A percentile compares a stretch with the other conserved stretches of the same genome.
phyloP scores from a whole-genome alignment of 2,113 vertebrate genomes.

The Physeter macrocephalus region DNA sequence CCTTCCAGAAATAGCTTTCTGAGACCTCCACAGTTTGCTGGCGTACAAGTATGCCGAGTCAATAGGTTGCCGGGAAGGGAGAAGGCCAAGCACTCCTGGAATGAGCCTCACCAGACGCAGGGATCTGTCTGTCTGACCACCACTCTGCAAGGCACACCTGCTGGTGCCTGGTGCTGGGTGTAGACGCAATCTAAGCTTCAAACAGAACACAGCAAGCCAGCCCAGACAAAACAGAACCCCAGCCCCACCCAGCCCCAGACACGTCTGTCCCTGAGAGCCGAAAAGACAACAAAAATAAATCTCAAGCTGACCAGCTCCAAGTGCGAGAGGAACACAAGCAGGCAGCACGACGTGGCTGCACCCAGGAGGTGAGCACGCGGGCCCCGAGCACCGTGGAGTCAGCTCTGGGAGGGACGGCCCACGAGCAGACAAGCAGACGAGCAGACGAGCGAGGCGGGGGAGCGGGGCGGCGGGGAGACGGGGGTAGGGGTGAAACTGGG shows the following conservation, averaged over 20 bases:
- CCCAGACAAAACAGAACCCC: slow-evolving; percentile 25
- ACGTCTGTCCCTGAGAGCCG: not conserved
- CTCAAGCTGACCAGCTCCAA: not conserved
- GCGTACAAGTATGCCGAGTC: not conserved
- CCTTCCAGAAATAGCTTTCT: slow-evolving; percentile 28
- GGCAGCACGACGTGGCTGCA: not conserved
- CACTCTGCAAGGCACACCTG: not conserved
- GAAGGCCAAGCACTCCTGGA: not conserved
- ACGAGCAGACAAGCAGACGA: too few relatives aligned
- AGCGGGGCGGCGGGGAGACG: too few relatives aligned
- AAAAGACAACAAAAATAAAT: not conserved
- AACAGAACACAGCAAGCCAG: slow-evolving; percentile 28
- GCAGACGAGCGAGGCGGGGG: too few relatives aligned
- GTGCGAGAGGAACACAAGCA: not conserved
- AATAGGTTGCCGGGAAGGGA: not conserved
- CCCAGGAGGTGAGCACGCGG: not conserved
- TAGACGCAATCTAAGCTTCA: not conserved
- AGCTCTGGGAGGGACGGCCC: too few relatives aligned
- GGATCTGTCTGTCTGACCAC: not conserved
- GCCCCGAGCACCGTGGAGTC: too few relatives aligned
- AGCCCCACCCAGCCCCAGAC: not conserved
- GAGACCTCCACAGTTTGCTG: not conserved
- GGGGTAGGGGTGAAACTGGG: not conserved
- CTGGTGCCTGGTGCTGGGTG: not conserved
- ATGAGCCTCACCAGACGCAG: not conserved